phyloP scores from a whole-genome alignment of 2,888 invertebrate species.

The Euspilapteryx auroguttella region DNA sequence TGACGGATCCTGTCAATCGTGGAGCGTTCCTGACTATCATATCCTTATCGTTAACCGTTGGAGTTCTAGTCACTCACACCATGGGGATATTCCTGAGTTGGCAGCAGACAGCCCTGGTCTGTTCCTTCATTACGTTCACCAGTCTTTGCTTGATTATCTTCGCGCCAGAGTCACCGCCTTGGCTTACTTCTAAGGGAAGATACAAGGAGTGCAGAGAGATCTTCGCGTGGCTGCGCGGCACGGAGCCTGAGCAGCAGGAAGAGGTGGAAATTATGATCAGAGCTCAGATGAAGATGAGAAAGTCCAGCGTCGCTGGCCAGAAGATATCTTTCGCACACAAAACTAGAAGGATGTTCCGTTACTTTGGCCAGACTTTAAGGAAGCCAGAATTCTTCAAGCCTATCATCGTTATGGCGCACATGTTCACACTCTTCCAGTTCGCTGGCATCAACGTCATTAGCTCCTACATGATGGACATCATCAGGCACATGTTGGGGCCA shows the following conservation, averaged over 20 bases:
- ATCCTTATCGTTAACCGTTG: not conserved
- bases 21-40: conserved; percentile 17
- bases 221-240: conserved; percentile 42
- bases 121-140: not conserved
- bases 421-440: conserved; percentile 69
- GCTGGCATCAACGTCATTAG: conserved; percentile 71
- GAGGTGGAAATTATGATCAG: conserved; percentile 21
- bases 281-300: conserved; percentile 16
- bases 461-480: conserved; percentile 69
- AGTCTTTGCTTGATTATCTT: conserved; percentile 9
- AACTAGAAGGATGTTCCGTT: conserved; percentile 18
- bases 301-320: conserved; percentile 21
- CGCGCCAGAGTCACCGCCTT: conserved; percentile 56
- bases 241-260: conserved; percentile 13
- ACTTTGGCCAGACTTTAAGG: conserved; percentile 22
- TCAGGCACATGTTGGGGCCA: conserved; percentile 60
- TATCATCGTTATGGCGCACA: conserved; percentile 58
- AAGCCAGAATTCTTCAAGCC: conserved; percentile 64
- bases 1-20: conserved; percentile 37
- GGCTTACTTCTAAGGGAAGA: conserved; percentile 45
- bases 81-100: not conserved
- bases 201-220: conserved; percentile 35
- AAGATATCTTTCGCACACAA: conserved; percentile 16
- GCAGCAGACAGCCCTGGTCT: not conserved
- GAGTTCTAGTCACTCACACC: not conserved